Evolutionary conservation across 2,888 invertebrate species (phyloP).

Genomic region (Odontomyia ornata): DNA sequence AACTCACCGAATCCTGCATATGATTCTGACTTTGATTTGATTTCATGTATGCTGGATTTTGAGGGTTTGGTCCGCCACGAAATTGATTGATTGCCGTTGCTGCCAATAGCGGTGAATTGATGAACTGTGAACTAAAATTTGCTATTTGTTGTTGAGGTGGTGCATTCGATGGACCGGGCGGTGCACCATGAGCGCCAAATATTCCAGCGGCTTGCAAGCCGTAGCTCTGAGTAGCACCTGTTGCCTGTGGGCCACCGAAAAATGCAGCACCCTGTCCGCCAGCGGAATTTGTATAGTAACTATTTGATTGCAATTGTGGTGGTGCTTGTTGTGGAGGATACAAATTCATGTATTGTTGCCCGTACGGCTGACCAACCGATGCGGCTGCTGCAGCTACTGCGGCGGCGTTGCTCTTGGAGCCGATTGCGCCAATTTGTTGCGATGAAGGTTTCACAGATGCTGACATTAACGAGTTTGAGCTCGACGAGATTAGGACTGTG

Average conservation of each 20-base stretch:
- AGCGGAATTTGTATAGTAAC: conserved; percentile 64
- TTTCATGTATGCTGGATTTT: conserved; percentile 60
- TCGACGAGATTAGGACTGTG: conserved; percentile 87
- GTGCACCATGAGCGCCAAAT: conserved; percentile 62
- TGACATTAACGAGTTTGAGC: conserved; percentile 88
- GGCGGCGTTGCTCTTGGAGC: conserved; percentile 64
- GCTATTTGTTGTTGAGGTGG: conserved; percentile 63
- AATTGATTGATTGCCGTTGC: conserved; percentile 66
- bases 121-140: conserved; percentile 67
- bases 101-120: conserved; percentile 72
- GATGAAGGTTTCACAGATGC: conserved; percentile 84
- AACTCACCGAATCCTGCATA: conserved; percentile 64
- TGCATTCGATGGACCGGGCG: conserved; percentile 55
- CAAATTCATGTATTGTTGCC: conserved; percentile 63
- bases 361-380: conserved; percentile 54
- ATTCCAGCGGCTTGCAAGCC: conserved; percentile 60
- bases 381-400: conserved; percentile 58
- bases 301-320: conserved; percentile 62
- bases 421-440: conserved; percentile 86
- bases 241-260: conserved; percentile 60
- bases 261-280: conserved; percentile 62
- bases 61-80: conserved; percentile 62
- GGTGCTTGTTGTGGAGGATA: conserved; percentile 62
- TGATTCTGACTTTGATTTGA: conserved; percentile 62
- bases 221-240: conserved; percentile 60